A percentile compares a stretch with the other conserved stretches of the same genome.
phyloP scores from a whole-genome alignment of 1,140 invertebrate genomes.

The Leptinotarsa texana region DNA sequence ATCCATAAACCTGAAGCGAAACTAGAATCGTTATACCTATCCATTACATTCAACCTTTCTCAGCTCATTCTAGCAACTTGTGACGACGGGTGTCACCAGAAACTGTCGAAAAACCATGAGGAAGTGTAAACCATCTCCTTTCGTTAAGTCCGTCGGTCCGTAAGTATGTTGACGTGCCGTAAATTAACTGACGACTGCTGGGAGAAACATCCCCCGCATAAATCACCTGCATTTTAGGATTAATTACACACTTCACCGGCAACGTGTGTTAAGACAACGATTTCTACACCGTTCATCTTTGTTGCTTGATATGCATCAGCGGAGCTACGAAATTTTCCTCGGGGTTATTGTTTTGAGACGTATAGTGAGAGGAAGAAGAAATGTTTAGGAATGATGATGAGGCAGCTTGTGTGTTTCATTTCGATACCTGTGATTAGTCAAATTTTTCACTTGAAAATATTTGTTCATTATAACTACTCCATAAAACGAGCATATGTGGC shows the following conservation, averaged over 20 bases:
- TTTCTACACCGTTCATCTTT: slow-evolving; percentile 19
- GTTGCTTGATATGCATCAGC: not conserved
- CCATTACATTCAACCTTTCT: not conserved
- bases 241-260: slow-evolving; percentile 56
- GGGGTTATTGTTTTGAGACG: not conserved
- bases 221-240: slow-evolving; percentile 58
- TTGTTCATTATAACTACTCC: too few species aligned
- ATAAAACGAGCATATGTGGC: too few species aligned
- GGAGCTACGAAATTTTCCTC: not conserved
- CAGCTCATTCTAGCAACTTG: not conserved
- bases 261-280: slow-evolving; percentile 31
- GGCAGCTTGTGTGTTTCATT: too few species aligned
- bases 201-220: slow-evolving; percentile 57
- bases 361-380: slow-evolving; percentile 19
- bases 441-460: too few species aligned
- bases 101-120: slow-evolving; percentile 14
- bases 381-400: not conserved
- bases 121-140: not conserved
- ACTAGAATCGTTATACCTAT: not conserved
- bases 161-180: slow-evolving; percentile 52
- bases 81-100: slow-evolving; percentile 19
- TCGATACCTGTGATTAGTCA: too few species aligned
- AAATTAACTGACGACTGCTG: slow-evolving; percentile 55
- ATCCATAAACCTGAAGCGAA: too few species aligned
- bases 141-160: slow-evolving; percentile 19